phyloP scores from a whole-genome alignment of 37 sponge, comb jelly and placozoan genomes.

The Tethya wilhelma region DNA sequence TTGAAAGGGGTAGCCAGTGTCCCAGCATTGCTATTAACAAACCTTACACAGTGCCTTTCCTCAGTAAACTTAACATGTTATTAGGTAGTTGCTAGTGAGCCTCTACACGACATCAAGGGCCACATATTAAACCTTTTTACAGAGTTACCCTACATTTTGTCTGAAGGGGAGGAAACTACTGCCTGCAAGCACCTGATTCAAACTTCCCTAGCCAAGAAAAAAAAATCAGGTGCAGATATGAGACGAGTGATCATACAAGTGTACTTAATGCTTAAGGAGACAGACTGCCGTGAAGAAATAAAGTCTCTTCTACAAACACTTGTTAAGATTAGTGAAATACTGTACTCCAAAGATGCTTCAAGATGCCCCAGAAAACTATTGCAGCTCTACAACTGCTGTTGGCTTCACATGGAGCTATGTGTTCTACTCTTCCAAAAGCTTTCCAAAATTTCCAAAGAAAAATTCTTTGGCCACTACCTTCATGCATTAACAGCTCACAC shows the following conservation, averaged over 20 bases:
- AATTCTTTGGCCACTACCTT: not conserved
- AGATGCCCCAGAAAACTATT: not conserved
- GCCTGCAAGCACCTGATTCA: not conserved
- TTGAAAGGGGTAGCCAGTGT: not conserved
- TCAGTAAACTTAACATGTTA: not conserved
- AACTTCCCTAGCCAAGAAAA: not conserved
- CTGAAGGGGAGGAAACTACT: not conserved
- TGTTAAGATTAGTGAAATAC: not conserved
- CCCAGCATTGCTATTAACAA: not conserved
- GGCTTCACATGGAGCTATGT: not conserved
- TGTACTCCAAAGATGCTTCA: not conserved
- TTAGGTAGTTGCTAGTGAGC: not conserved
- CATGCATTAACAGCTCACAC: constrained; percentile 4
- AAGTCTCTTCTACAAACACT: not conserved
- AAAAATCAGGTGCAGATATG: not conserved
- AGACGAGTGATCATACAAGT: not conserved
- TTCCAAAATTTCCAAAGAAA: not conserved
- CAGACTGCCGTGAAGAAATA: not conserved
- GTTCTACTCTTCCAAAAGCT: not conserved
- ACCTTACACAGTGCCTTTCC: not conserved
- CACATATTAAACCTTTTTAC: not conserved
- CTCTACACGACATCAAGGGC: not conserved
- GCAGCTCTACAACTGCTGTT: not conserved
- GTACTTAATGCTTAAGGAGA: not conserved
- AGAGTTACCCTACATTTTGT: not conserved